Base-by-base conservation (phyloP, 2,113 vertebrate genomes). In the Columbina picui region DNA sequence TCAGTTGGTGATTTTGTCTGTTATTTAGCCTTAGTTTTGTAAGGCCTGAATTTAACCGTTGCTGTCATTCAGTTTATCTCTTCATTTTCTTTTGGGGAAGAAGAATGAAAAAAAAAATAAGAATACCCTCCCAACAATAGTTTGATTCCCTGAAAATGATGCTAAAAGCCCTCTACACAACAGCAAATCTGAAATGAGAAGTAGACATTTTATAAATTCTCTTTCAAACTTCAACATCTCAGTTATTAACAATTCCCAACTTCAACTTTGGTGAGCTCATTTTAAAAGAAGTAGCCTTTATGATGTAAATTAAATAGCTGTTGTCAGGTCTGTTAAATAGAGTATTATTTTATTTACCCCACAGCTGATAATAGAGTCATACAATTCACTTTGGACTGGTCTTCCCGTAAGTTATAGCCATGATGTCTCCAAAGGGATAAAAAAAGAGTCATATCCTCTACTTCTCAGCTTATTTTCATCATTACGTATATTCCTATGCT, bases 341-440 rank as follows among this genome's bases (percentile, higher is more conserved):
- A 77, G 29, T 89, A 96, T 97, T 94, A 91, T 64, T 94, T 96
- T 95, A 86, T 97, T 92, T 90, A 94, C 82, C 68, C 79, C 73
- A 90, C 57, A 70, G 64, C 77, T 93, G 55, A 87, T 92, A 95
- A 87, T 45, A n/a, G 64, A 71, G 25, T 86, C 87, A 91, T 38
- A 87, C 65, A 94, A 95, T 82, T 96, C 82, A 74, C 70, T 85
- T 17, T 78, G 52, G 63, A 93, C 60, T 89, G 10, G 16, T 74
- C 19, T 81, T 96, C 56, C 78, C 0, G 4, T 79, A 83, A 92
- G 68, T 95, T 88, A 92, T 52, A 94, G 82, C 86, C 84, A 8
- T 81, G 38, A 74, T 83, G 56, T 79, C 92, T 95, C 86, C 65
- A 94, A 96, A 92, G 65, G 91, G 78, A 91, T 95, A 73, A 79